These are phyloP conservation scores for Diloba caeruleocephala DNA, from an alignment of 2,888 invertebrate genomes.

Conservation along the genomic window DNA sequence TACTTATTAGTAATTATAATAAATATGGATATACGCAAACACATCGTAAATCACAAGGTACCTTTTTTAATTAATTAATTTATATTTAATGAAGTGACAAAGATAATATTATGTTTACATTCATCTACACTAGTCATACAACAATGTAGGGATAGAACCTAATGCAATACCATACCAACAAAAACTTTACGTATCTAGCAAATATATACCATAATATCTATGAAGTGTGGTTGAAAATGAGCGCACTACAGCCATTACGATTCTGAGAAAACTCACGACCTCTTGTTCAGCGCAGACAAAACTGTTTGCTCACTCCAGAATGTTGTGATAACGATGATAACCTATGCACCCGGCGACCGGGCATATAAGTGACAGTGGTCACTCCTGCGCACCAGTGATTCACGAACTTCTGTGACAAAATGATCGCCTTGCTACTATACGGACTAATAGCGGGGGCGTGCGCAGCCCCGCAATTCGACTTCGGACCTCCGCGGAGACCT, in stretches of 20 bases:
- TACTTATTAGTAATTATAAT: too few relatives aligned
- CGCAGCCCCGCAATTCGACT: slow-evolving; percentile 67
- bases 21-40: too few relatives aligned
- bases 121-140: neutral
- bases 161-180: slow-evolving; percentile 1
- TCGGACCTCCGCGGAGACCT: slow-evolving; percentile 4
- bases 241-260: neutral
- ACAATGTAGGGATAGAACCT: slow-evolving; percentile 13
- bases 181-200: slow-evolving; percentile 4
- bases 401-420: slow-evolving; percentile 44
- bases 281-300: slow-evolving; percentile 39
- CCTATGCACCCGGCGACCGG: slow-evolving; percentile 62
- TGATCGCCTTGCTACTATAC: slow-evolving; percentile 65
- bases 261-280: slow-evolving; percentile 43
- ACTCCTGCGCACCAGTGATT: slow-evolving; percentile 41
- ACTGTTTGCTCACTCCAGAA: slow-evolving; percentile 62
- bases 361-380: slow-evolving; percentile 56
- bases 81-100: neutral
- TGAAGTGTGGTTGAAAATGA: slow-evolving; percentile 6
- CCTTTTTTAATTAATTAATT: too few relatives aligned
- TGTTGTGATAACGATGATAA: slow-evolving; percentile 66
- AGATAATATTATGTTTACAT: neutral
- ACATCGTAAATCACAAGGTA: too few relatives aligned
- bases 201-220: slow-evolving; percentile 5
- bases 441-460: slow-evolving; percentile 64